A percentile compares a stretch with the other conserved stretches of the same genome.
Conservation (phyloP, 2,113 vertebrate species). For the Rhinoptilus africanus region DNA sequence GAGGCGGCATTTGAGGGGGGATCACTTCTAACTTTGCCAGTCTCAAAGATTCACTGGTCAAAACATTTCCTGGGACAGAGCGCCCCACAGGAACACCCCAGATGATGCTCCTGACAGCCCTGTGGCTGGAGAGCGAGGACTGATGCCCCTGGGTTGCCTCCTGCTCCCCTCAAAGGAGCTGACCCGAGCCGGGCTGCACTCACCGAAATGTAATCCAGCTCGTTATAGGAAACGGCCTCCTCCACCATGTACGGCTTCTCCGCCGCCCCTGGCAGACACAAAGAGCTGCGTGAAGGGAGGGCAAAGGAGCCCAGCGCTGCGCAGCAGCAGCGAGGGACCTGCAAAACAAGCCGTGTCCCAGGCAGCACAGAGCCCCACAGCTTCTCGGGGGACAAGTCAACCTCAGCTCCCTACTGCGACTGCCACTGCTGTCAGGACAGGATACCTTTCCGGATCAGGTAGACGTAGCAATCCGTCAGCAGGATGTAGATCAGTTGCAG, state of each 20-base stretch:
- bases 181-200: conserved; percentile 2
- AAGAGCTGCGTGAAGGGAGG: not conserved
- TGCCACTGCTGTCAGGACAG: accelerated
- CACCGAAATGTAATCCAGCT: conserved; percentile 95
- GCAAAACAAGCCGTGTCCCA: not conserved
- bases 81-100: not conserved
- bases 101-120: not conserved
- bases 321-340: not conserved
- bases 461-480: conserved; percentile 93
- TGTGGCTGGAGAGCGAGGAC: accelerated
- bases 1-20: not conserved
- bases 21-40: not conserved
- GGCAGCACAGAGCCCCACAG: not conserved
- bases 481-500: conserved; percentile 92
- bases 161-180: not conserved
- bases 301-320: not conserved
- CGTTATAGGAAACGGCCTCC: conserved; percentile 92
- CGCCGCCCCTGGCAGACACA: conserved; percentile 84
- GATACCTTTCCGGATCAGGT: conserved; percentile 93
- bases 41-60: not conserved
- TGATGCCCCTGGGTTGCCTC: not conserved
- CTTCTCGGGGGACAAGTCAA: not conserved
- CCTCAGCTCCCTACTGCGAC: not conserved
- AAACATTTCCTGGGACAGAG: not conserved
- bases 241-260: conserved; percentile 97